phyloP scores from a whole-genome alignment of 1,140 invertebrate species.

The Caenorhabditis latens region DNA sequence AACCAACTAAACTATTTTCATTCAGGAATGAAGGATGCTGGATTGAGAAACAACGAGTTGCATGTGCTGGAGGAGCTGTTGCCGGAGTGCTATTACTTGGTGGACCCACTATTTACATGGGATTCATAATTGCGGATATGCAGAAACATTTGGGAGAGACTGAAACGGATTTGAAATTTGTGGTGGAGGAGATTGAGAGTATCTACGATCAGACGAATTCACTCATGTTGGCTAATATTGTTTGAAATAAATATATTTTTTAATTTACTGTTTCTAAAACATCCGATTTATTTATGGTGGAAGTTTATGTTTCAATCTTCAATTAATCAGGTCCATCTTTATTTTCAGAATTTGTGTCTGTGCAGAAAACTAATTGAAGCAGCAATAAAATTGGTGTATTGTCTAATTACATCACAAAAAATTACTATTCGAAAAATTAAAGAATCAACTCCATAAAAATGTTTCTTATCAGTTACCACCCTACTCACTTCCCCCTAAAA shows the following conservation, averaged over 20 bases:
- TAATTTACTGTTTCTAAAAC: too few relatives aligned
- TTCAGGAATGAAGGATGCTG: neutral
- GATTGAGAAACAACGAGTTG: neutral
- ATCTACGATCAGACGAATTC: constrained; percentile 19
- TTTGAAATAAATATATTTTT: neutral
- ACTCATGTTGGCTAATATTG: constrained; percentile 8
- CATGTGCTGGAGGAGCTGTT: neutral
- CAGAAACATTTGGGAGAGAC: neutral
- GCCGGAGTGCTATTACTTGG: neutral
- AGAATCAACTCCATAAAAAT: too few relatives aligned
- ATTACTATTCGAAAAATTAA: too few relatives aligned
- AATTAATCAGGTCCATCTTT: too few relatives aligned
- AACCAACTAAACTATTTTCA: neutral
- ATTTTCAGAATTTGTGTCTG: too few relatives aligned
- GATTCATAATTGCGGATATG: constrained; percentile 8
- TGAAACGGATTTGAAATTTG: neutral
- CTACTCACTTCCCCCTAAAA: too few relatives aligned
- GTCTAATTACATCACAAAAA: too few relatives aligned
- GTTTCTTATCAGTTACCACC: too few relatives aligned
- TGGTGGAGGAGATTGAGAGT: neutral
- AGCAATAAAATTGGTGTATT: too few relatives aligned
- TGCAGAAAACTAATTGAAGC: too few relatives aligned
- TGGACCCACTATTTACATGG: constrained; percentile 9
- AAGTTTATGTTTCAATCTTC: too few relatives aligned
- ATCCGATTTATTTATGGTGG: too few relatives aligned